These are phyloP conservation scores for Cerceris ruficornis DNA, from an alignment of 2,888 invertebrate genomes.

Conservation along the genomic window DNA sequence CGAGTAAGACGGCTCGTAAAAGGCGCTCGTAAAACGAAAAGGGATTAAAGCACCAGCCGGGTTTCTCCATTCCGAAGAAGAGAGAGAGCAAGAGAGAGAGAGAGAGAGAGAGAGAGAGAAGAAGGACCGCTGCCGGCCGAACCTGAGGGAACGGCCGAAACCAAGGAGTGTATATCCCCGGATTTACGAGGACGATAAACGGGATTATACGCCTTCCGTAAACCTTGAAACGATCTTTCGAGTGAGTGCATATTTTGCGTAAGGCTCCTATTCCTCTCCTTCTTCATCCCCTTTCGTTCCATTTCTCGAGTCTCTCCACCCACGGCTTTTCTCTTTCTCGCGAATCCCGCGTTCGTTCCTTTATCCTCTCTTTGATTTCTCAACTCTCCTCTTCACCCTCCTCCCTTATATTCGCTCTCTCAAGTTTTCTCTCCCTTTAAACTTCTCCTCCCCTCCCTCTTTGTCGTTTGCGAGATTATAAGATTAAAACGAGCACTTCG, in stretches of 20 bases:
- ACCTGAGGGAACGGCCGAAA: constrained; percentile 51
- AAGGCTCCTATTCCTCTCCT: constrained; percentile 46
- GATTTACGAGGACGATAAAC: constrained; percentile 81
- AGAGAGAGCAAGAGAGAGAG: too few relatives aligned
- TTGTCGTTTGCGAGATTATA: constrained; percentile 8
- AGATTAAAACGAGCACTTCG: not conserved
- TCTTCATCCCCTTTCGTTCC: constrained; percentile 39
- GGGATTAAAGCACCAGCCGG: constrained; percentile 75
- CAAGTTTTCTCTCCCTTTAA: not conserved
- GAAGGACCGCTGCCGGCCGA: constrained; percentile 23
- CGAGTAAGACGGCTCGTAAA: constrained; percentile 71
- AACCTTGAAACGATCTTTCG: constrained; percentile 78
- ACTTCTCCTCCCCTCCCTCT: too few relatives aligned
- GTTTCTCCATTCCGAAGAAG: constrained; percentile 41
- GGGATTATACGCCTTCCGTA: constrained; percentile 77
- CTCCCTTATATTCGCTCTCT: not conserved
- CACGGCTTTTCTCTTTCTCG: not conserved
- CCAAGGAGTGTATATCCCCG: constrained; percentile 73
- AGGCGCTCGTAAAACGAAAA: constrained; percentile 78
- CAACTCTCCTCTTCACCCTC: not conserved
- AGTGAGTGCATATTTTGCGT: constrained; percentile 74
- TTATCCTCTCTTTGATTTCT: constrained; percentile 5
- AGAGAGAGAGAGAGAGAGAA: too few relatives aligned
- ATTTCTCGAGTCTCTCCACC: constrained; percentile 24
- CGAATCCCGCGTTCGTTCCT: constrained; percentile 3